Evolutionary conservation across 2,113 vertebrate genomes (phyloP), one percentile per base, ranked within the genome.

Genomic region (Protobothrops flavoviridis): DNA sequence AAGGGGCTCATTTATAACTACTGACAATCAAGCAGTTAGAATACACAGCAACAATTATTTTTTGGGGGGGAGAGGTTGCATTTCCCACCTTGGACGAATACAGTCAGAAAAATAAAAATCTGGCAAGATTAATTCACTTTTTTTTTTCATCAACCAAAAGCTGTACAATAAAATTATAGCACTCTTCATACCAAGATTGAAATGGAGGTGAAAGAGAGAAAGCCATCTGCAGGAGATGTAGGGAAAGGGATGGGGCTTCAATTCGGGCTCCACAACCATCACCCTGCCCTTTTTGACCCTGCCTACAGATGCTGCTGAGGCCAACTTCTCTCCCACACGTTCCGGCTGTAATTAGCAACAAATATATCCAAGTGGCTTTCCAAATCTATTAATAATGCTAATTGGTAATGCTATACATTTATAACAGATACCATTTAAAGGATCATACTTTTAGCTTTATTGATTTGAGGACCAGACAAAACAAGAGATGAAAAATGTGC

Each of bases 21-120:
- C 39, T 94, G 95, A 96, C 96, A 95, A 92, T 91, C 97, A 97
- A 96, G 95, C 96, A 94, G 96, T 95, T 91, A 94, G 93, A 50
- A 93, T 91, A 96, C 95, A 97, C 96, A 4, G 0, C 48, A 85
- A 90, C 59, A 52, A 88, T 53, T 24, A n/a, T 94, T 94, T 91
- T 91, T 59, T 50, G 45, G 5, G 92, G 94, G 90, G 29, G 29
- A 69, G 5, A 29, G 29, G 64, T 69, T 91, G 93, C 88, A 95
- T 23, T 86, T 74, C 87, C 94, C n/a, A 86, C 90, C 92, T 39
- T 93, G 61, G 48, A 85, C 43, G 5, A 48, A 88, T 56, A 33
- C 4, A 92, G 74, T 55, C 33, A 94, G 56, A 92, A 95, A 95
- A 85, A 92, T 96, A 91, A 56, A 96, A 95, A 45, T 69, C 12